Base-by-base conservation (phyloP, 2,888 invertebrate species). In the Metalampra italica region DNA sequence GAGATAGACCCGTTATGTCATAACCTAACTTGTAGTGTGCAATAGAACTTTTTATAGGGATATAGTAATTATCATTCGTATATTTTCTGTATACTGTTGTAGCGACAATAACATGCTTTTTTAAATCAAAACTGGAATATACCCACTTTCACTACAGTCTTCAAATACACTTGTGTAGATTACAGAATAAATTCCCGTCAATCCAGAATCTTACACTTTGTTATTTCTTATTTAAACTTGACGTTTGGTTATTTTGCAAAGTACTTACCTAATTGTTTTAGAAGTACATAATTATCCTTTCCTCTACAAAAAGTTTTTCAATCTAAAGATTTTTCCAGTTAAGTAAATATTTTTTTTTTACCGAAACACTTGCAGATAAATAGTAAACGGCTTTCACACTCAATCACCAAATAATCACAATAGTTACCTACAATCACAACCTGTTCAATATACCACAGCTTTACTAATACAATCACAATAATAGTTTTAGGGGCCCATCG, bases 351-450 rank as follows among this genome's bases (percentile, higher is more conserved):
- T 22, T 22, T 22, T 3, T 22, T 22, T 22, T 22, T 22, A 22
- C 22, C 22, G 5, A 22, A 22, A 22, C 22, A 22, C 22, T 22
- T 22, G 22, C 22, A 22, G 22, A 3, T 3, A 22, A 22, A 22
- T 22, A 22, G 22, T 22, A 22, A 7, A 22, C 22, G 22, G 3
- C 22, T 22, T 39, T 60, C 54, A 69, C 70, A 67, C 61, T 48
- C 65, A 68, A 72, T 82, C 86, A 86, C 87, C 87, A 87, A 86
- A 87, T 84, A 47, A 87, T 85, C 87, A 88, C 88, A 88, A 86
- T 83, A 87, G 88, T 87, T 87, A 88, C 88, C 88, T 85, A 78
- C 79, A 74, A 74, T 84, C 83, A 83, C 86, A 80, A 82, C 83
- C 86, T 78, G 82, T 82, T 86, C 78, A 78, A 82, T 82, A 75